Conservation (phyloP, 2,113 vertebrate genomes). For the Nesospiza acunhae region DNA sequence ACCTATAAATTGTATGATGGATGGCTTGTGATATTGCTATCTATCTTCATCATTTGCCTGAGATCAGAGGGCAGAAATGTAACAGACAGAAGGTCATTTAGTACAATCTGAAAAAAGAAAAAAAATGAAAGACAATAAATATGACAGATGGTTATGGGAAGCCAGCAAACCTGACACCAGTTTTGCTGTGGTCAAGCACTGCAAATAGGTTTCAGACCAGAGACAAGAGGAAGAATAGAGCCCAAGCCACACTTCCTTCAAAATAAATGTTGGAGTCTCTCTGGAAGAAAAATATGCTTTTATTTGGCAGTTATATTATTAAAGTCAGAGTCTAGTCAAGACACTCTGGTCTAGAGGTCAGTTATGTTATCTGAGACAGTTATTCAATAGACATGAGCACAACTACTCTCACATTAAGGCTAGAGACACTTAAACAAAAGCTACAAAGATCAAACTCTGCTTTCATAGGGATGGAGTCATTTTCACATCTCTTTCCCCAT, state of each 20-base stretch:
- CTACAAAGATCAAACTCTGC: neutral
- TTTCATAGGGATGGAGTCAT: neutral
- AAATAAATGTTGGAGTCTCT: neutral
- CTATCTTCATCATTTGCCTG: slow-evolving; percentile 49
- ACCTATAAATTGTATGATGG: slow-evolving; percentile 41
- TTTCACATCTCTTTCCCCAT: neutral
- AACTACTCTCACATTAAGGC: neutral
- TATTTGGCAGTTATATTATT: slow-evolving; percentile 14
- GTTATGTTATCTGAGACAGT: neutral
- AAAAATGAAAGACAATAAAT: neutral
- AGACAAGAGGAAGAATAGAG: neutral
- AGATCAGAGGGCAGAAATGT: slow-evolving; percentile 55
- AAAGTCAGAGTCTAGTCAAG: neutral
- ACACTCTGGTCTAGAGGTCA: neutral
- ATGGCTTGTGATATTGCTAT: slow-evolving; percentile 30
- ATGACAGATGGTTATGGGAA: slow-evolving; percentile 42
- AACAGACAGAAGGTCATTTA: slow-evolving; percentile 59
- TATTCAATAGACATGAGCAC: neutral
- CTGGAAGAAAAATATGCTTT: neutral
- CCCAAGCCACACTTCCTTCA: slow-evolving; percentile 1
- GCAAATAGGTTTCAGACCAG: slow-evolving; percentile 20
- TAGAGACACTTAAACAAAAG: neutral
- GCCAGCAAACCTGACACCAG: slow-evolving; percentile 29
- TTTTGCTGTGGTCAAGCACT: slow-evolving; percentile 36
- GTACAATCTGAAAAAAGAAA: neutral